phyloP scores from a whole-genome alignment of 2,888 invertebrate genomes.

The Tolmerus cingulatus region DNA sequence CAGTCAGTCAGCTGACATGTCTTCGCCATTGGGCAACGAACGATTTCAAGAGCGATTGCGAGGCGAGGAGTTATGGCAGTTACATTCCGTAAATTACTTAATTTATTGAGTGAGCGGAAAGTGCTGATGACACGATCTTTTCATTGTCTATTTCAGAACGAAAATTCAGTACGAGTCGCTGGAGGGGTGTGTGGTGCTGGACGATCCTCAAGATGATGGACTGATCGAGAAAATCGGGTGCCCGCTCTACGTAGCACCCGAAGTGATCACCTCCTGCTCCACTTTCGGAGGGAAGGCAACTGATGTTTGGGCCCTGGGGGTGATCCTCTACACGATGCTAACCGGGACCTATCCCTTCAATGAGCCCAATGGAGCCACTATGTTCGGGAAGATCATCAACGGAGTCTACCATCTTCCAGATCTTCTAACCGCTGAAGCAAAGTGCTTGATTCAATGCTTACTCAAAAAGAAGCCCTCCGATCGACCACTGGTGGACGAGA shows the following conservation, averaged over 20 bases:
- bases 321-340: conserved; percentile 61
- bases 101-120: neutral
- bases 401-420: conserved; percentile 87
- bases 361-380: conserved; percentile 48
- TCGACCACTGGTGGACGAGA: conserved; percentile 79
- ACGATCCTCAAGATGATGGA: conserved; percentile 58
- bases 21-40: neutral
- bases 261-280: conserved; percentile 58
- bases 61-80: neutral
- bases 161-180: conserved; percentile 61
- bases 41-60: neutral
- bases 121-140: neutral
- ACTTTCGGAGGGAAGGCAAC: conserved; percentile 61
- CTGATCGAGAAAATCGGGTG: conserved; percentile 62
- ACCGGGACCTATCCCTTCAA: conserved; percentile 63
- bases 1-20: neutral
- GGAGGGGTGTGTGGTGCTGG: conserved; percentile 61
- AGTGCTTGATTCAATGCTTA: conserved; percentile 83
- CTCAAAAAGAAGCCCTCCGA: conserved; percentile 83
- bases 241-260: conserved; percentile 61
- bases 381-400: conserved; percentile 88
- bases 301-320: conserved; percentile 62
- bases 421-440: conserved; percentile 79
- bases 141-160: conserved; percentile 55
- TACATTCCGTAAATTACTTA: conserved; percentile 8